A percentile compares a stretch with the other conserved stretches of the same genome.
phyloP scores from a whole-genome alignment of 2,888 invertebrate genomes.

The Eupithecia dodoneata region DNA sequence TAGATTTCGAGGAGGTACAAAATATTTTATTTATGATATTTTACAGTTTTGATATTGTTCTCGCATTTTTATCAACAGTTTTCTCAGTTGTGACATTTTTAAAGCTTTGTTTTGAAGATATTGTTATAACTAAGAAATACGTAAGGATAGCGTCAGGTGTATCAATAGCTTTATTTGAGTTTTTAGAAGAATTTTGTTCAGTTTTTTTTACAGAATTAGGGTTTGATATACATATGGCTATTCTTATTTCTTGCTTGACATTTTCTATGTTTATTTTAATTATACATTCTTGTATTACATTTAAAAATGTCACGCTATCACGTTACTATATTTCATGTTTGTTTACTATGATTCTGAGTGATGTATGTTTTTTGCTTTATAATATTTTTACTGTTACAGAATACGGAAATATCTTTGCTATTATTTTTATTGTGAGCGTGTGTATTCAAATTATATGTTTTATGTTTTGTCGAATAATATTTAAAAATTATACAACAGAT shows the following conservation, averaged over 20 bases:
- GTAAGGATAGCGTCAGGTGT: not conserved
- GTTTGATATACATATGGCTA: not conserved
- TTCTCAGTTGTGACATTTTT: not conserved
- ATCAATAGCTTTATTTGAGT: not conserved
- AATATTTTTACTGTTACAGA: conserved; percentile 20
- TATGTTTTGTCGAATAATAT: not conserved
- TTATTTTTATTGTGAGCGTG: not conserved
- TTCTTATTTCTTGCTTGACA: not conserved
- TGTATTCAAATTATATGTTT: not conserved
- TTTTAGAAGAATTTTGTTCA: not conserved
- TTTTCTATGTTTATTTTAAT: not conserved
- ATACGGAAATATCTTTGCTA: not conserved
- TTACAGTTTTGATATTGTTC: not conserved
- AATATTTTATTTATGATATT: not conserved
- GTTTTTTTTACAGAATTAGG: not conserved
- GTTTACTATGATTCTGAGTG: conserved; percentile 12
- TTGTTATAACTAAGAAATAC: not conserved
- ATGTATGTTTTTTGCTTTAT: conserved; percentile 23
- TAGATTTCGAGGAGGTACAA: not conserved
- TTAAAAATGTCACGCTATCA: not conserved
- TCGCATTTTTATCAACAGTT: not conserved
- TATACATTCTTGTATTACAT: not conserved
- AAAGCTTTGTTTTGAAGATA: not conserved
- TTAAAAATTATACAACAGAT: not conserved
- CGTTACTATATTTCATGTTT: conserved; percentile 11